Conservation (phyloP, 1,140 invertebrate species). For the Leptinotarsa undecemlineata region DNA sequence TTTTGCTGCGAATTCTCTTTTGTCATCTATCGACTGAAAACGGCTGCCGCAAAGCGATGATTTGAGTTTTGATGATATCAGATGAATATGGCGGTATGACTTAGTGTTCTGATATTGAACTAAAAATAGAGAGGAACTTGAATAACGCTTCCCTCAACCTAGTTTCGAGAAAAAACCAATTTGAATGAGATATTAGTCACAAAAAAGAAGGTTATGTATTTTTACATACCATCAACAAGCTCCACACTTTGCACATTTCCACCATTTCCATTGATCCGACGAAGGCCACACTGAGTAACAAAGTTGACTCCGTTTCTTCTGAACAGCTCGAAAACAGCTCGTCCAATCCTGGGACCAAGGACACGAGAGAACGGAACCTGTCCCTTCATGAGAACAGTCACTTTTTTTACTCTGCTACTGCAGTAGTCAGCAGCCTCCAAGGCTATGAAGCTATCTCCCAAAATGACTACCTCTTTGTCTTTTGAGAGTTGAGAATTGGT, state of each 20-base stretch:
- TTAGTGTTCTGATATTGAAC: too few species aligned
- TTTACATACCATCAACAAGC: constrained; percentile 63
- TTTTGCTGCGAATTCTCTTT: too few species aligned
- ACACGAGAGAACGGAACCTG: constrained; percentile 71
- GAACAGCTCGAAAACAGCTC: constrained; percentile 65
- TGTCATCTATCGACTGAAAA: too few species aligned
- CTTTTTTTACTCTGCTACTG: constrained; percentile 70
- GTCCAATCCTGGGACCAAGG: constrained; percentile 75
- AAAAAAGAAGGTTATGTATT: neutral
- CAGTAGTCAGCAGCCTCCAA: constrained; percentile 84
- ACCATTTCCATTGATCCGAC: constrained; percentile 58
- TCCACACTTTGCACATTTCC: constrained; percentile 64
- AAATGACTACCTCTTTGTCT: constrained; percentile 72
- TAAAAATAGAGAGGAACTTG: too few species aligned
- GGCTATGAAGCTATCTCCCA: constrained; percentile 81
- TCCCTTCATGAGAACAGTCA: constrained; percentile 78
- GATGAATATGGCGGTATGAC: too few species aligned
- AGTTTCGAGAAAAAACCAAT: too few species aligned
- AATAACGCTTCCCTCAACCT: too few species aligned
- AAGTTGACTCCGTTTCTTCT: constrained; percentile 74
- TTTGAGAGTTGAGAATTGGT: constrained; percentile 52
- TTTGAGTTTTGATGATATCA: too few species aligned
- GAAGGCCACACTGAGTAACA: constrained; percentile 59
- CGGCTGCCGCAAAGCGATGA: too few species aligned
- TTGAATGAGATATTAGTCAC: too few species aligned